Conservation (phyloP, 2,888 invertebrate species). For the Nesidiocoris tenuis region DNA sequence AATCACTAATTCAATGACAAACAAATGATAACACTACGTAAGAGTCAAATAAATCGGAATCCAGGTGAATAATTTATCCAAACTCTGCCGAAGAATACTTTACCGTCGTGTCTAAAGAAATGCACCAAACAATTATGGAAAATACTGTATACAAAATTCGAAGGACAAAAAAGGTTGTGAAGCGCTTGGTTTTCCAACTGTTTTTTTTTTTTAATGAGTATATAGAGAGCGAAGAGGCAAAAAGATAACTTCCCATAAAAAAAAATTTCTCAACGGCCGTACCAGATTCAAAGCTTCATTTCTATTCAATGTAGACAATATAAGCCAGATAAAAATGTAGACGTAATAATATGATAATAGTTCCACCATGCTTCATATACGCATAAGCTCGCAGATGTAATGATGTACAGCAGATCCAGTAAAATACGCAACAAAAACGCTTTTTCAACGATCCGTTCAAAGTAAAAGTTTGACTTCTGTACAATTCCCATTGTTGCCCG, state of each 20-base stretch:
- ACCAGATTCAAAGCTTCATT: conserved; percentile 5
- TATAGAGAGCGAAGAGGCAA: conserved; percentile 3
- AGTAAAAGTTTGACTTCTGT: conserved; percentile 1
- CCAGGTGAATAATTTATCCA: background rate
- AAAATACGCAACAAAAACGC: conserved; percentile 17
- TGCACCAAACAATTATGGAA: background rate
- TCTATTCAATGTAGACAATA: background rate
- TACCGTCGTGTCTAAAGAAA: background rate
- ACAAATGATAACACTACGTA: conserved; percentile 32
- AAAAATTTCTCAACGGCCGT: conserved; percentile 16
- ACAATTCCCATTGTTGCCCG: conserved; percentile 11
- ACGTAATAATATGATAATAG: too few species aligned
- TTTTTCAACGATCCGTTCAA: background rate
- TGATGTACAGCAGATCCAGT: conserved; percentile 17
- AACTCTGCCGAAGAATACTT: background rate
- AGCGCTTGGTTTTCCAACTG: conserved; percentile 26
- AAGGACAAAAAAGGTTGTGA: conserved; percentile 3
- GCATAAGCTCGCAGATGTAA: conserved; percentile 36
- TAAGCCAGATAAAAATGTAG: conserved; percentile 40
- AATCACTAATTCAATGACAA: background rate
- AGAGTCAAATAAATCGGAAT: conserved; percentile 20
- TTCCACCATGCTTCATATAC: conserved; percentile 31
- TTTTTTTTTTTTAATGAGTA: too few species aligned
- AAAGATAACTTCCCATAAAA: conserved; percentile 11
- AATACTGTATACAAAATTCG: background rate